Conservation (phyloP, 92 coral and sea anemone species). For the Chrysogorgia sp. region DNA sequence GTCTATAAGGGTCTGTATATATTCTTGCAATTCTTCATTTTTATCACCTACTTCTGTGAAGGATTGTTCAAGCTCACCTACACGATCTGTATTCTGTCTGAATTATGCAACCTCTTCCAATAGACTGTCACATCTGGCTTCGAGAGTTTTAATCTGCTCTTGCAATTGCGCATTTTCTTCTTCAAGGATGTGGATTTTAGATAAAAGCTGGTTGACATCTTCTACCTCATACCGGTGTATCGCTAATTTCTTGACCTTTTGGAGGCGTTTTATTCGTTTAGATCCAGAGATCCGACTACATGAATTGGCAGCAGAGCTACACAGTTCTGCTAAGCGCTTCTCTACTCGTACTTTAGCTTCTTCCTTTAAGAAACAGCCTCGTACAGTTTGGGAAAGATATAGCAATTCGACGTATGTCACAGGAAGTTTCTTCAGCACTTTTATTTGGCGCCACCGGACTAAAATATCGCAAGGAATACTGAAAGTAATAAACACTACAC, state of each 20-base stretch:
- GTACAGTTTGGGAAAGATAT: constrained; percentile 14
- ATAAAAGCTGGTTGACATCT: constrained; percentile 16
- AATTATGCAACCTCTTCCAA: neutral
- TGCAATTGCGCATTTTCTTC: constrained; percentile 17
- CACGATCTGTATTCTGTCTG: neutral
- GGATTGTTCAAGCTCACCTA: constrained; percentile 28
- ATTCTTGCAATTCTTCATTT: constrained; percentile 36
- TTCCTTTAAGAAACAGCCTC: constrained; percentile 9
- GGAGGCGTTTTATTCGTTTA: constrained; percentile 1
- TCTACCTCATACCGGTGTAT: constrained; percentile 8
- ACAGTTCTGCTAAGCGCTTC: constrained; percentile 30
- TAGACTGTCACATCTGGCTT: constrained; percentile 29
- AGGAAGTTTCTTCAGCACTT: constrained; percentile 13
- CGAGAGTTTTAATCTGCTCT: constrained; percentile 11
- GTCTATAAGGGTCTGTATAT: constrained; percentile 24
- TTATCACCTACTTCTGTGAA: constrained; percentile 1
- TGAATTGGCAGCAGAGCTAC: constrained; percentile 31
- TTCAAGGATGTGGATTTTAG: constrained; percentile 17
- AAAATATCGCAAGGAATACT: constrained; percentile 2
- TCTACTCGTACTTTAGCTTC: constrained; percentile 34
- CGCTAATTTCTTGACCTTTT: constrained; percentile 31
- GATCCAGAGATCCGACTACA: constrained; percentile 20
- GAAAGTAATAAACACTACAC: constrained; percentile 20
- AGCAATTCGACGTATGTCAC: constrained; percentile 36
- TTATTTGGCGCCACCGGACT: constrained; percentile 10